Evolutionary conservation across 2,888 invertebrate species (phyloP).

Genomic region (Pristionchus fissidentatus): DNA sequence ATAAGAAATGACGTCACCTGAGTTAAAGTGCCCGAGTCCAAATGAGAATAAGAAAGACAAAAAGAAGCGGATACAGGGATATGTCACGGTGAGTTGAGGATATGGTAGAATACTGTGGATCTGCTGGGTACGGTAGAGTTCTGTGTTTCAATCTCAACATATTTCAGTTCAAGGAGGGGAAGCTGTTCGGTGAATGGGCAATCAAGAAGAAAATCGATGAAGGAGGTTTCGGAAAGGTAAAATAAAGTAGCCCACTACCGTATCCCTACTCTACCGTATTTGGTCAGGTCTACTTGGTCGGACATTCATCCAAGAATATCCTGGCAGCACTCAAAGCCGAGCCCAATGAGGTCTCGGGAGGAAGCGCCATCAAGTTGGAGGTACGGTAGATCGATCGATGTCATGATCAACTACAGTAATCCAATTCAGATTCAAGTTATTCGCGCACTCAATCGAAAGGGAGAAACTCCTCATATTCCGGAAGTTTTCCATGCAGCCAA

Average conservation of each 20-base stretch:
- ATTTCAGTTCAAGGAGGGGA: neutral
- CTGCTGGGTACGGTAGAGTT: neutral
- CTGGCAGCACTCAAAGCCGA: slow-evolving; percentile 68
- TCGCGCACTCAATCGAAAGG: slow-evolving; percentile 55
- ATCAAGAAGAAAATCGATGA: slow-evolving; percentile 64
- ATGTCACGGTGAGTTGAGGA: neutral
- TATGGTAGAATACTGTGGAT: too few relatives aligned
- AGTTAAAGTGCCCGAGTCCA: too few relatives aligned
- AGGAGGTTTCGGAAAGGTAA: slow-evolving; percentile 68
- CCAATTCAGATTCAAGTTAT: slow-evolving; percentile 56
- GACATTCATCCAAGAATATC: slow-evolving; percentile 34
- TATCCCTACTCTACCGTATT: neutral
- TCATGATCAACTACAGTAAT: neutral
- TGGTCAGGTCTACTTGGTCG: slow-evolving; percentile 49
- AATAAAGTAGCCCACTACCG: neutral
- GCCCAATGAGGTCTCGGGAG: slow-evolving; percentile 67
- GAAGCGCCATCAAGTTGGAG: slow-evolving; percentile 69
- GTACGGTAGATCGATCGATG: neutral
- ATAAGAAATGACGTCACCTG: too few relatives aligned
- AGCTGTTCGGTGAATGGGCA: slow-evolving; percentile 62
- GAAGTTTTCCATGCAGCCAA: slow-evolving; percentile 61
- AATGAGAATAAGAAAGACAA: neutral
- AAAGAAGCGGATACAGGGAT: slow-evolving; percentile 8
- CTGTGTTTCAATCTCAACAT: neutral
- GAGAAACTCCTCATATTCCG: slow-evolving; percentile 64